These are phyloP conservation scores for Mythimna impura DNA, from an alignment of 2,888 invertebrate species.

Conservation along the genomic window DNA sequence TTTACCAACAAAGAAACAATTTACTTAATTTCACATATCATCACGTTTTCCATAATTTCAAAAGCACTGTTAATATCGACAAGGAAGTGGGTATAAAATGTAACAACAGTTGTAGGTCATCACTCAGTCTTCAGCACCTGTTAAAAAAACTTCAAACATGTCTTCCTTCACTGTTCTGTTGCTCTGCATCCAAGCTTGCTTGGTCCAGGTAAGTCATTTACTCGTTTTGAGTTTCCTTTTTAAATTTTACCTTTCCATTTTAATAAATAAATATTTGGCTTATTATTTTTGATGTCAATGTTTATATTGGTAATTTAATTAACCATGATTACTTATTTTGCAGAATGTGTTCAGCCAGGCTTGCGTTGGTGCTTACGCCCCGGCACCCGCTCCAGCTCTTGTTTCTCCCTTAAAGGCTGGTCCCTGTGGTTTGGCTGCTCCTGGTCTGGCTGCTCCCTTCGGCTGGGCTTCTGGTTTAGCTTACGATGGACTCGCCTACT, in stretches of 20 bases:
- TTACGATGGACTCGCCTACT: constrained; percentile 16
- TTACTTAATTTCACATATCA: not conserved
- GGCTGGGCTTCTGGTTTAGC: constrained; percentile 11
- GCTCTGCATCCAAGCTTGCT: constrained; percentile 55
- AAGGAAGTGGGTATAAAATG: constrained; percentile 8
- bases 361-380: constrained; percentile 10
- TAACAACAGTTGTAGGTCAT: not conserved
- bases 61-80: not conserved
- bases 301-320: too few relatives aligned
- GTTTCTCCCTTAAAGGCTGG: constrained; percentile 8
- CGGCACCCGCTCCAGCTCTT: constrained; percentile 1
- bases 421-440: not conserved
- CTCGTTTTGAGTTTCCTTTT: not conserved
- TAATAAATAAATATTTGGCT: too few relatives aligned
- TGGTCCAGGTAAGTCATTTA: constrained; percentile 49
- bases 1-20: not conserved
- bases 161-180: constrained; percentile 44
- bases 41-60: constrained; percentile 24
- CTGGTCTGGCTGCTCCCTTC: not conserved
- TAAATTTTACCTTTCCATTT: too few relatives aligned
- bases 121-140: constrained; percentile 35
- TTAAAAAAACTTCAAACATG: constrained; percentile 47
- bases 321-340: not conserved
- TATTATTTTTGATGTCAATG: too few relatives aligned
- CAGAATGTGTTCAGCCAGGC: constrained; percentile 44